Evolutionary conservation across 1,140 invertebrate genomes (phyloP), one percentile per base, ranked within the genome.

Genomic region (Hesperophylax magnus): DNA sequence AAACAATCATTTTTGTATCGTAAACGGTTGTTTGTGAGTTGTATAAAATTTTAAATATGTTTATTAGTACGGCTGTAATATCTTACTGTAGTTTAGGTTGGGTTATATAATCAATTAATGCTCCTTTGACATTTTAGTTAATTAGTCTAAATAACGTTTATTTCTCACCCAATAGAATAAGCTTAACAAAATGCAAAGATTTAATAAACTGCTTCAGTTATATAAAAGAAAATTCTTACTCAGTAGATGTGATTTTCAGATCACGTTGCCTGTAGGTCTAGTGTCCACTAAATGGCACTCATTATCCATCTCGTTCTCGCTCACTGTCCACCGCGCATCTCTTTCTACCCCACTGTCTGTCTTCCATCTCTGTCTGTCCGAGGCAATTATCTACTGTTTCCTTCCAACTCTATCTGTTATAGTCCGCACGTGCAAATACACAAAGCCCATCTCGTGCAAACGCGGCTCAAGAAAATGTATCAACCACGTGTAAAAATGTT

Each of bases 261-360:
- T 11, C 15, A 27, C 9, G 2, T 77, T 63, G n/a, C 4, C 76
- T 77, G 39, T 77, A 77, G 15, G 76, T 78, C 77, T 71, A 78
- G 77, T 78, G 77, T 39, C 77, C 77, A 78, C 77, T 78, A 53
- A 71, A 77, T 78, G 65, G 77, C 63, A 78, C 53, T 78, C 65
- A 67, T 17, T 78, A 61, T 71, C 47, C 39, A 78, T 78, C 77
- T 47, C 53, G 11, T 53, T 78, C 77, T 22, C 63, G 24, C 77
- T 24, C 77, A 24, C 77, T 71, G 77, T 39, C 65, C 39, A 69
- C 15, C 1, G 27, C 63, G 15, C 63, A 56, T 78, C 77, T 54
- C 77, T 67, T 71, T 67, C 77, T 63, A 24, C 31, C 63, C 60
- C 77, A 39, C 77, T 67, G 56, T 76, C 72, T 76, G 54, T 39